Percentiles rank a stretch among this genome's conserved stretches.
phyloP scores from a whole-genome alignment of 2,797 vertebrate species.

The Syngnathus rostellatus region DNA sequence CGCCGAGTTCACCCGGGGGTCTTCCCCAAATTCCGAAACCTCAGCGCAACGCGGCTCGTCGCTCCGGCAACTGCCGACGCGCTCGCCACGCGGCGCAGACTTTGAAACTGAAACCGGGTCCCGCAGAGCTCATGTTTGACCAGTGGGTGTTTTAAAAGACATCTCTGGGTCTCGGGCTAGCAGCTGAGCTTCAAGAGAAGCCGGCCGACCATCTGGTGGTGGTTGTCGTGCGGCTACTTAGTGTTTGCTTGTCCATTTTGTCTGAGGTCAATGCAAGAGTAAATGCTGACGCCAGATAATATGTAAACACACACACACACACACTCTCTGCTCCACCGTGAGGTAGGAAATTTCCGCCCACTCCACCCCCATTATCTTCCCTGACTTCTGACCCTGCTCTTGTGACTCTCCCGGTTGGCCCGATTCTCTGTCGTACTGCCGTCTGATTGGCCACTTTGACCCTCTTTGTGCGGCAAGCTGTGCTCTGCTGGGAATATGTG shows the following conservation, averaged over 20 bases:
- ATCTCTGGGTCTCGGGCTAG: neutral
- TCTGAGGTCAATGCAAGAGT: constrained; percentile 45
- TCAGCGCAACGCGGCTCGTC: constrained; percentile 9
- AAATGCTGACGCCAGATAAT: constrained; percentile 62
- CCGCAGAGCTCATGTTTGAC: neutral
- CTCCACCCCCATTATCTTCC: constrained; percentile 62
- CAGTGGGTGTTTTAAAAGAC: no score
- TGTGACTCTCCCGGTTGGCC: constrained; percentile 57
- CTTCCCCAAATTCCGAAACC: constrained; percentile 16
- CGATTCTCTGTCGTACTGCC: constrained; percentile 24
- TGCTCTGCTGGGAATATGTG: constrained; percentile 34
- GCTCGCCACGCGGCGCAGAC: neutral
- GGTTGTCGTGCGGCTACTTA: constrained; percentile 14
- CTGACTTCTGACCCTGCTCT: constrained; percentile 53
- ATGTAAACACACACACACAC: constrained; percentile 47
- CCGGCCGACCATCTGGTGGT: constrained; percentile 29
- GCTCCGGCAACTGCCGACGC: neutral
- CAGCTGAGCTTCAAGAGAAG: neutral
- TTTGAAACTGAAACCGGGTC: neutral
- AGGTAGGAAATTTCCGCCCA: constrained; percentile 62
- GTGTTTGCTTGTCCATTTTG: constrained; percentile 38
- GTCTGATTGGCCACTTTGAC: constrained; percentile 52
- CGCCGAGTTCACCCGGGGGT: neutral
- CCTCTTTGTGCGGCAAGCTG: constrained; percentile 50
- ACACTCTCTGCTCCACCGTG: constrained; percentile 40